Evolutionary conservation across 2,888 invertebrate species (phyloP).

Genomic region (Epiblema foenella): DNA sequence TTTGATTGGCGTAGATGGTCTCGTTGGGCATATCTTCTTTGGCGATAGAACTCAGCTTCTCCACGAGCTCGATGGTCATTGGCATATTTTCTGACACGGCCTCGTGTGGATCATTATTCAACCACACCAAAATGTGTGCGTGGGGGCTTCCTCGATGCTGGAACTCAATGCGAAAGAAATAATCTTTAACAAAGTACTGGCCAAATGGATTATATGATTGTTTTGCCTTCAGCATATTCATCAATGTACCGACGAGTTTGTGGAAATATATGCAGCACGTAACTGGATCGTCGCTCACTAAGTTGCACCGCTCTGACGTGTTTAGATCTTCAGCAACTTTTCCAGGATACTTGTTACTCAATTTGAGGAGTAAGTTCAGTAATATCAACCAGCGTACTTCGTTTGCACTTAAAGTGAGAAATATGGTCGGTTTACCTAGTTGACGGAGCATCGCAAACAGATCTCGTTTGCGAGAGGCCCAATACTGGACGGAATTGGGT

Average conservation of each 20-base stretch:
- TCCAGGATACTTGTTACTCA: conserved; percentile 52
- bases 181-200: conserved; percentile 55
- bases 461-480: conserved; percentile 58
- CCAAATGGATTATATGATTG: conserved; percentile 55
- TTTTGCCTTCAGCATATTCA: conserved; percentile 54
- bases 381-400: conserved; percentile 62
- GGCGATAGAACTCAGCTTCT: conserved; percentile 56
- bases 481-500: conserved; percentile 65
- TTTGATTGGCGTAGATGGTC: conserved; percentile 55
- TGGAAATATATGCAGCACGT: conserved; percentile 57
- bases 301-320: conserved; percentile 49
- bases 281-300: conserved; percentile 55
- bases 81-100: conserved; percentile 56
- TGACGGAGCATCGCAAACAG: conserved; percentile 59
- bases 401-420: conserved; percentile 62
- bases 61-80: conserved; percentile 56
- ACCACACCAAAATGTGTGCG: conserved; percentile 66
- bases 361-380: conserved; percentile 58
- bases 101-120: conserved; percentile 59
- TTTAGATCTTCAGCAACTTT: conserved; percentile 50
- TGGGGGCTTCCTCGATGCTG: conserved; percentile 65
- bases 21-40: conserved; percentile 52
- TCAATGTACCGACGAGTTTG: conserved; percentile 54
- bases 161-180: conserved; percentile 63
- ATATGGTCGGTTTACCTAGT: conserved; percentile 59